Evolutionary conservation across 2,113 vertebrate species (phyloP), one percentile per base, ranked within the genome.

Genomic region (Xenopus tropicalis): DNA sequence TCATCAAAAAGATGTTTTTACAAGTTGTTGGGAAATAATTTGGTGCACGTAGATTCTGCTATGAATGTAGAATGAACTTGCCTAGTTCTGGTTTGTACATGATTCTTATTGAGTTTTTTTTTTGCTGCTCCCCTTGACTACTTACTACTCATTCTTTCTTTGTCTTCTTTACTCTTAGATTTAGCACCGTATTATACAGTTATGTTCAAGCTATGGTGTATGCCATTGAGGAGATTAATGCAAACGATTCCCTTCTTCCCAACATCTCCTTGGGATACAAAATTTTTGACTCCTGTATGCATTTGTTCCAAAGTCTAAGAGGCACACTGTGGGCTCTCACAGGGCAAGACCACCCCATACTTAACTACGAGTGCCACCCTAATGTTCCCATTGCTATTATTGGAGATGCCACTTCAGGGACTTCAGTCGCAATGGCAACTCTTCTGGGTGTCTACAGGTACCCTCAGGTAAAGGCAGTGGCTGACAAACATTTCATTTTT

Each of bases 271-370:
- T 72, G 11, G 71, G 71, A 3, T 72, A 56, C 17, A 48, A 65
- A 14, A 14, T 72, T 12, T 65, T 56, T n/a, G 71, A 72, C 54
- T 56, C 13, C 51, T 72, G 71, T 43, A 13, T 12, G 12, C 24
- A 65, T 20, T 4, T 78, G 10, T 66, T 67, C 2, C 11, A 17
- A 14, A 70, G 67, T 19, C 14, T 81, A 10, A 24, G 64, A 0
- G 72, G 77, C 48, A 74, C 70, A 0, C 23, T 80, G 52, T 43
- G 51, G 16, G 54, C 77, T 1, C 69, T 84, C 22, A 59, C 77
- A 0, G 61, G 81, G 3, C 61, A 52, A 13, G 69, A 79, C 14
- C 63, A 71, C 11, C 69, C 72, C 0, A 21, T 76, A 14, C 78
- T 42, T 14, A 72, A 72, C 37, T 72, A 57, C 20, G 24, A 57